Conservation (phyloP, 2,797 vertebrate genomes). For the Poliocrania exsul region DNA sequence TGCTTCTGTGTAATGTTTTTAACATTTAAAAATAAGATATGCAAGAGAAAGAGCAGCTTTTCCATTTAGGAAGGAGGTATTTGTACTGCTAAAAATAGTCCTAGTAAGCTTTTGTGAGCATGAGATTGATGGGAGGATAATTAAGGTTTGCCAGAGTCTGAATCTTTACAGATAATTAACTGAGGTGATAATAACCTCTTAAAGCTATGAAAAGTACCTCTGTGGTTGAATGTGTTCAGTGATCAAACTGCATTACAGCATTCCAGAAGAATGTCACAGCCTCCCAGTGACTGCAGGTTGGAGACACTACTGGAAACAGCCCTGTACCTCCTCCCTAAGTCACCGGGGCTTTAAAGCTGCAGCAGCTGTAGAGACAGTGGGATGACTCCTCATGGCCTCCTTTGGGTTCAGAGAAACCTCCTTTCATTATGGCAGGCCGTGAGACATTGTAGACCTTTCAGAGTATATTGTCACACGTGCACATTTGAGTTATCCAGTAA, state of each 20-base stretch:
- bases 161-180: slow-evolving; percentile 49
- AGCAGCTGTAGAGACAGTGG: background rate
- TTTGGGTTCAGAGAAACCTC: background rate
- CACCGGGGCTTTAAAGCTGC: background rate
- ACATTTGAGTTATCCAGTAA: background rate
- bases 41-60: background rate
- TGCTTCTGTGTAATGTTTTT: background rate
- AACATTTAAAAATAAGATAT: slow-evolving; percentile 4
- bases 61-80: background rate
- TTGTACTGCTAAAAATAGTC: slow-evolving; percentile 6
- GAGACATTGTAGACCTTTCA: background rate
- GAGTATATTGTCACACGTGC: background rate
- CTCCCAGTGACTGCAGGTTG: background rate
- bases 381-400: background rate
- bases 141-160: background rate
- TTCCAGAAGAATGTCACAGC: background rate
- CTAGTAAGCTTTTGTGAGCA: background rate
- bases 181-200: slow-evolving; percentile 35
- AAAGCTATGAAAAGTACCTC: background rate
- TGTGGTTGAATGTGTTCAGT: background rate
- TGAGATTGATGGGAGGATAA: slow-evolving; percentile 20
- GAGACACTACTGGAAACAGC: background rate
- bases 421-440: background rate
- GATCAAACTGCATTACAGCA: slow-evolving; percentile 30
- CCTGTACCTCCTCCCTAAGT: background rate